These are phyloP conservation scores for Neopipo cinnamomea DNA, from an alignment of 2,113 vertebrate genomes.

Conservation along the genomic window DNA sequence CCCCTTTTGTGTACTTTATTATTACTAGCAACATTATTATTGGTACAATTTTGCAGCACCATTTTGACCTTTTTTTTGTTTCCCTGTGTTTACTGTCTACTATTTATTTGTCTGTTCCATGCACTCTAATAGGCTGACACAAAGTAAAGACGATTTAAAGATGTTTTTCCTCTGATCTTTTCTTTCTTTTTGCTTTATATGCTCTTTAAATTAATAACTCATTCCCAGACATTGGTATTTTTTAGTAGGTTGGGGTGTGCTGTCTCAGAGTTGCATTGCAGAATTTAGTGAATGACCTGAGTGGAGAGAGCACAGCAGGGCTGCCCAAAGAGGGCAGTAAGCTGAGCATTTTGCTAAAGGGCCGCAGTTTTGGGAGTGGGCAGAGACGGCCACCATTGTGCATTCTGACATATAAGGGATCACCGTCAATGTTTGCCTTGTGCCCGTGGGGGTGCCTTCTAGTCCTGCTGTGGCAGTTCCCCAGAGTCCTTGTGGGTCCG, in stretches of 20 bases:
- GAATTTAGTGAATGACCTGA: not conserved
- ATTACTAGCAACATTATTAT: not conserved
- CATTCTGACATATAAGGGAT: not conserved
- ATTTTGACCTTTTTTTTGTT: not conserved
- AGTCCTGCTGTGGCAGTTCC: not conserved
- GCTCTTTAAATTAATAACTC: not conserved
- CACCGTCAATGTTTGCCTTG: not conserved
- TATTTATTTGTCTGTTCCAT: not conserved
- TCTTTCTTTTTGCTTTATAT: not conserved
- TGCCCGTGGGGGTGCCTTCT: fast-evolving
- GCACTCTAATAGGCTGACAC: not conserved
- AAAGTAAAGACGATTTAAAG: not conserved
- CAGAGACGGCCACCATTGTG: not conserved
- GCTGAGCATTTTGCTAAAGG: not conserved
- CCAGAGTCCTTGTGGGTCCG: not conserved
- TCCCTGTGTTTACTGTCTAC: not conserved
- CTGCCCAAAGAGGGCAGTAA: not conserved
- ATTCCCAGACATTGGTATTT: not conserved
- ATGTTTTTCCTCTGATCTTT: not conserved
- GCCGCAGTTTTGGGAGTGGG: fast-evolving
- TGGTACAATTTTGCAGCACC: not conserved
- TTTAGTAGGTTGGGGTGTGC: not conserved
- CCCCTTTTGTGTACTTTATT: not conserved
- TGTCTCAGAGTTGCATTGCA: not conserved
- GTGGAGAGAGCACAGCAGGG: not conserved